Conservation (phyloP, 1,140 invertebrate species). For the Elymnias hypermnestra region DNA sequence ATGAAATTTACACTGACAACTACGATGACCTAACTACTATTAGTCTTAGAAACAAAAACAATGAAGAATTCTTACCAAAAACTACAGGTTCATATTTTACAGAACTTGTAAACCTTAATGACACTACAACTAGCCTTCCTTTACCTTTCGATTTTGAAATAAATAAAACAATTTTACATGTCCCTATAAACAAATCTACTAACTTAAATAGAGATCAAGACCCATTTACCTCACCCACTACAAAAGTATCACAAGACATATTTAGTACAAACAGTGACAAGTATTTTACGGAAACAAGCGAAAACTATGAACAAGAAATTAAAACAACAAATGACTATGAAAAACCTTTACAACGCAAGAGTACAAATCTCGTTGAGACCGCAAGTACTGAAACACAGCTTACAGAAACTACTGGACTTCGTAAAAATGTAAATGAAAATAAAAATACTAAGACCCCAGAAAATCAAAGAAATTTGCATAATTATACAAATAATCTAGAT, state of each 20-base stretch:
- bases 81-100: not conserved
- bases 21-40: not conserved
- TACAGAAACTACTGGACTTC: constrained; percentile 41
- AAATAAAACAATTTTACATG: not conserved
- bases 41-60: too few relatives aligned
- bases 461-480: constrained; percentile 60
- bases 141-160: not conserved
- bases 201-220: not conserved
- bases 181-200: not conserved
- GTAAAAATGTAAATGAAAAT: constrained; percentile 59
- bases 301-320: constrained; percentile 8
- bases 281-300: not conserved
- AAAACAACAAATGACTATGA: constrained; percentile 36
- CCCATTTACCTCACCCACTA: not conserved
- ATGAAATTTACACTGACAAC: not conserved
- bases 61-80: too few relatives aligned
- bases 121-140: not conserved
- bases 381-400: constrained; percentile 35
- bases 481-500: constrained; percentile 26
- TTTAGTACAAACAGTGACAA: too few relatives aligned
- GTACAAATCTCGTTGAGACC: constrained; percentile 51
- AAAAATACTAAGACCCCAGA: constrained; percentile 68
- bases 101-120: not conserved
- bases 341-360: constrained; percentile 46
- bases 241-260: too few relatives aligned